Evolutionary conservation across 2,888 invertebrate species (phyloP), one percentile per base, ranked within the genome.

Genomic region (Holacanthella duospinosa): DNA sequence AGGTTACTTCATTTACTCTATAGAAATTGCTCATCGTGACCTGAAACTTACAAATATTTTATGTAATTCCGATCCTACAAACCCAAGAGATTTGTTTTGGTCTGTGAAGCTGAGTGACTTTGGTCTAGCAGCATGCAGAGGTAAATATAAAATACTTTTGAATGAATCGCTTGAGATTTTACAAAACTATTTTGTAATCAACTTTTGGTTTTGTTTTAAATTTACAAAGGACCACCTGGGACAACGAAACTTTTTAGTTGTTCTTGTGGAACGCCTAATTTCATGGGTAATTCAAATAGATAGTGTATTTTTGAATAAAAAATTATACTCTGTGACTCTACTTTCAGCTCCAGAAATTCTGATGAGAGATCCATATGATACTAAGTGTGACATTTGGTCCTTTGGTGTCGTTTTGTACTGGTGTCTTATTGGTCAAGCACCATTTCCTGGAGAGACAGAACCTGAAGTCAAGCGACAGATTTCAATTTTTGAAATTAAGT

Each of bases 321-420:
- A n/a, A n/a, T n/a, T n/a, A n/a, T n/a, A n/a, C n/a, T n/a, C n/a
- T n/a, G n/a, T n/a, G n/a, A n/a, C n/a, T n/a, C n/a, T 55, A 25
- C 9, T 55, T 55, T 12, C 55, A 55, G 55, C 55, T 3, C 55
- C 55, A 26, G 55, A 55, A 25, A 27, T 55, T 24, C 26, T 55
- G 26, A 26, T 9, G 12, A 6, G 27, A 26, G 27, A 25, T 16
- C 12, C 16, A 25, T 55, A 55, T 55, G 55, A 55, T 26, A 16
- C 12, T 4, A 55, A 55, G 26, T 55, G 55, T 26, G 55, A 55
- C 26, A 26, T 55, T 55, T 55, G 55, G 55, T 55, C 55, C 3
- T 26, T 55, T 6, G 55, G 55, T 19, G 26, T 55, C 12, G 27
- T 55, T 25, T 25, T 27, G 9, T 55, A 6, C 26, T 55, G 9